A percentile compares a stretch with the other conserved stretches of the same genome.
Conservation (phyloP, 1,140 invertebrate species). For the Trachymyrmex septentrionalis region DNA sequence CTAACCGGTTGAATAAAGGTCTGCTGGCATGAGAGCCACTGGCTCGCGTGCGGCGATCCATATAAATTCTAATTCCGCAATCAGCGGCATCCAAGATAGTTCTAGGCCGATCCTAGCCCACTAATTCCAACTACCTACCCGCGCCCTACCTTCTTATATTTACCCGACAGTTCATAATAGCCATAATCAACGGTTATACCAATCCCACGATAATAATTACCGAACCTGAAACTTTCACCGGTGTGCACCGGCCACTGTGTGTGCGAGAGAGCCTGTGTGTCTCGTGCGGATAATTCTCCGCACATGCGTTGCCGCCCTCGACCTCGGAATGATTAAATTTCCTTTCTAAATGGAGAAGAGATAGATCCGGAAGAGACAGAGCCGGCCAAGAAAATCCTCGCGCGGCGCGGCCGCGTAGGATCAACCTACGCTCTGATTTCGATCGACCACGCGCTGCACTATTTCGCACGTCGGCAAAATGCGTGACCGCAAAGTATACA, state of each 20-base stretch:
- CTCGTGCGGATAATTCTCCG: slow-evolving; percentile 76
- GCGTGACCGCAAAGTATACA: slow-evolving; percentile 61
- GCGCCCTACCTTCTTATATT: slow-evolving; percentile 84
- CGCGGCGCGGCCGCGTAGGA: background rate
- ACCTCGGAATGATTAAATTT: slow-evolving; percentile 74
- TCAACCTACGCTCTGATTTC: slow-evolving; percentile 30
- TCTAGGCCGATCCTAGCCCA: slow-evolving; percentile 84
- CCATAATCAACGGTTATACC: slow-evolving; percentile 85
- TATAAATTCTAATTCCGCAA: slow-evolving; percentile 86
- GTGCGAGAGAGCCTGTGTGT: slow-evolving; percentile 68
- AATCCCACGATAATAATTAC: slow-evolving; percentile 84
- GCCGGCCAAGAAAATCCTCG: background rate
- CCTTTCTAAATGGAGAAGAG: slow-evolving; percentile 55
- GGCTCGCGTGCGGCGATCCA: slow-evolving; percentile 84
- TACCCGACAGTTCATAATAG: slow-evolving; percentile 84
- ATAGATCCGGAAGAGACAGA: slow-evolving; percentile 11
- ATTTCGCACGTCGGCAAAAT: slow-evolving; percentile 19
- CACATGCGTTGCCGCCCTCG: slow-evolving; percentile 69
- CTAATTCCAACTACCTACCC: slow-evolving; percentile 83
- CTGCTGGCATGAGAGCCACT: slow-evolving; percentile 79
- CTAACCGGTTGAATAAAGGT: slow-evolving; percentile 57
- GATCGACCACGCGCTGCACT: slow-evolving; percentile 21
- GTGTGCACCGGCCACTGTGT: slow-evolving; percentile 58
- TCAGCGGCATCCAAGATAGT: slow-evolving; percentile 85
- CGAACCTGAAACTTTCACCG: slow-evolving; percentile 79